Conservation (phyloP, 2,113 vertebrate species). For the Nipponia nippon region DNA sequence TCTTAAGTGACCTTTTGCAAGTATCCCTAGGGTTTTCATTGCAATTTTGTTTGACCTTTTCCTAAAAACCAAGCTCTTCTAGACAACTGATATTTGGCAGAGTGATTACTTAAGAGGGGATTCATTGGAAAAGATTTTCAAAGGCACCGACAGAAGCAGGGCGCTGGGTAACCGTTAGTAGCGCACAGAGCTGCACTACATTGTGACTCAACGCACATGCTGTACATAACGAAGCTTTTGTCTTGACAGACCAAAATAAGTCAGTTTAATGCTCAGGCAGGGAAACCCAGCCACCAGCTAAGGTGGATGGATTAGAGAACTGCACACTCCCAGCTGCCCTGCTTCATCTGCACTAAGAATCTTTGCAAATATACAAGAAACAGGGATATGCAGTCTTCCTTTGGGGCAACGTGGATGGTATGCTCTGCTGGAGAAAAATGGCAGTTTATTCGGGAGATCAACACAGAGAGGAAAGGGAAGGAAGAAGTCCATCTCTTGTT, state of each 20-base stretch:
- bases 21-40: neutral
- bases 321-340: fast-evolving
- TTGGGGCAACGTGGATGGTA: fast-evolving
- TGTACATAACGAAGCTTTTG: neutral
- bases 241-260: neutral
- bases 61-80: slow-evolving; percentile 27
- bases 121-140: neutral
- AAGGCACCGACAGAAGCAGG: neutral
- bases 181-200: neutral
- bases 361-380: fast-evolving
- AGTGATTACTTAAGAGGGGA: slow-evolving; percentile 8
- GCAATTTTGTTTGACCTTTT: slow-evolving; percentile 62
- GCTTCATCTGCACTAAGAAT: neutral
- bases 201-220: neutral
- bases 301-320: neutral
- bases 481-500: neutral
- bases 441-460: neutral
- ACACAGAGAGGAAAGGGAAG: neutral
- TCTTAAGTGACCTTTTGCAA: slow-evolving; percentile 47
- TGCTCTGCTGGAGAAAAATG: neutral
- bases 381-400: neutral
- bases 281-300: neutral
- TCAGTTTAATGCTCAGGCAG: neutral
- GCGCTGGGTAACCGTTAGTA: neutral
- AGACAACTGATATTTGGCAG: slow-evolving; percentile 43